Percentiles rank a stretch among this genome's conserved stretches.
Evolutionary conservation across 2,888 invertebrate species (phyloP).

Genomic region (Leucophora obtusa): DNA sequence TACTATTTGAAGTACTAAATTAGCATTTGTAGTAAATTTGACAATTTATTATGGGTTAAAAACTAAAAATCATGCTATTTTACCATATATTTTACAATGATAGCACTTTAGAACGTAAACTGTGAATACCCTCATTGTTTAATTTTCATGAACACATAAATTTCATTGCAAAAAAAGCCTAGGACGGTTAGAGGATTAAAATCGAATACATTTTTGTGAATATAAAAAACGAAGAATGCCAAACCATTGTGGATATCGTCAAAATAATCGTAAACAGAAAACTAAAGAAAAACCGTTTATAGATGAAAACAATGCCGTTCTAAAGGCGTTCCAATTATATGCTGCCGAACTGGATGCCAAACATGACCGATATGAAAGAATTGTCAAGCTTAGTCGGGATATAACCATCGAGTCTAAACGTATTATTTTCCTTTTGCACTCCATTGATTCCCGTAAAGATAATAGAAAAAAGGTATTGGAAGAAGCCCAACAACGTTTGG

Average conservation of each 20-base stretch:
- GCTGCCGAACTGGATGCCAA: constrained; percentile 85
- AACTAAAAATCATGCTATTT: no score
- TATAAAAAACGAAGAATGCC: constrained; percentile 66
- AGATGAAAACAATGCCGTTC: constrained; percentile 74
- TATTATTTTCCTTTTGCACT: constrained; percentile 91
- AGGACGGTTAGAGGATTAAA: no score
- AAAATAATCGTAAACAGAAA: constrained; percentile 61
- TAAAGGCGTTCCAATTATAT: constrained; percentile 81
- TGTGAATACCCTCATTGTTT: no score
- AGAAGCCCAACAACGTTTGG: constrained; percentile 84
- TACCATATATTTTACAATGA: no score
- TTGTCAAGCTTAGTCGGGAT: constrained; percentile 89
- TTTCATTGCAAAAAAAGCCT: no score
- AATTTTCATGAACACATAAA: no score
- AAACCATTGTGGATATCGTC: constrained; percentile 63
- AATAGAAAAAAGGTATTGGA: constrained; percentile 80
- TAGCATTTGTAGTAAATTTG: no score
- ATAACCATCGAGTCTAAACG: constrained; percentile 94
- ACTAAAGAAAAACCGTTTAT: constrained; percentile 50
- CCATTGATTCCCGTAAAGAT: constrained; percentile 81
- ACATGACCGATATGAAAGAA: constrained; percentile 90
- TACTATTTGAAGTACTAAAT: no score
- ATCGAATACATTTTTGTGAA: no score
- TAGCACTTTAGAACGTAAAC: no score
- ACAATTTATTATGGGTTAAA: no score